Conservation (phyloP, 2,113 vertebrate species). For the Planiliza haematocheilus region DNA sequence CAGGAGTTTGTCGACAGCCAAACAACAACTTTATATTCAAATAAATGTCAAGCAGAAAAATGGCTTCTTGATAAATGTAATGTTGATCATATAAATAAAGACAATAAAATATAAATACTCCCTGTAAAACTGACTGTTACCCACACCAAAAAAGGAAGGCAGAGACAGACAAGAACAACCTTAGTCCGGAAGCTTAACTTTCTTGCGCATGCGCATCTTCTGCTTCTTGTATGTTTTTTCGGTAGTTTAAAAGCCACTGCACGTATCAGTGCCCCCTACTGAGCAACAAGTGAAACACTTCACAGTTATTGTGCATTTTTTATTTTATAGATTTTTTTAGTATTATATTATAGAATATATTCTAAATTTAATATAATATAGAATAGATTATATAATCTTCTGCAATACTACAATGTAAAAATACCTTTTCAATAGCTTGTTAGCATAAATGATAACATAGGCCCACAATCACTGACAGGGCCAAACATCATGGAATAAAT, state of each 20-base stretch:
- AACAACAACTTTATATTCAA: not conserved
- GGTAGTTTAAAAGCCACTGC: not conserved
- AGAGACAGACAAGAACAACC: not conserved
- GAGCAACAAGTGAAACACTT: not conserved
- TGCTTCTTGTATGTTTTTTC: not conserved
- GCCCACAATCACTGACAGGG: too few relatives aligned
- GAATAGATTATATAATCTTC: too few relatives aligned
- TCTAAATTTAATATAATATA: too few relatives aligned
- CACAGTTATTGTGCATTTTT: too few relatives aligned
- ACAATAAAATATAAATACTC: not conserved
- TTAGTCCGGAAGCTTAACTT: slow-evolving; percentile 12
- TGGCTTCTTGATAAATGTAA: too few relatives aligned
- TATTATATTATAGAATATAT: too few relatives aligned
- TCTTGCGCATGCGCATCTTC: not conserved
- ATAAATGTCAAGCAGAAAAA: not conserved
- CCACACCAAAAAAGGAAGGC: not conserved
- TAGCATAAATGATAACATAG: too few relatives aligned
- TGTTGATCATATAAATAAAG: not conserved
- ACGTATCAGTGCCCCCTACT: not conserved
- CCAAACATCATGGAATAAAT: too few relatives aligned
- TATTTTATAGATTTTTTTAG: too few relatives aligned
- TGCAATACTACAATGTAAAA: too few relatives aligned
- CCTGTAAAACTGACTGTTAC: not conserved
- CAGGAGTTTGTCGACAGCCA: slow-evolving; percentile 7
- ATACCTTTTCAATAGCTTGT: too few relatives aligned